These are phyloP conservation scores for Chironex yamaguchii DNA, from an alignment of 30 jellyfish, hydroid and myxozoan genomes.

Conservation along the genomic window DNA sequence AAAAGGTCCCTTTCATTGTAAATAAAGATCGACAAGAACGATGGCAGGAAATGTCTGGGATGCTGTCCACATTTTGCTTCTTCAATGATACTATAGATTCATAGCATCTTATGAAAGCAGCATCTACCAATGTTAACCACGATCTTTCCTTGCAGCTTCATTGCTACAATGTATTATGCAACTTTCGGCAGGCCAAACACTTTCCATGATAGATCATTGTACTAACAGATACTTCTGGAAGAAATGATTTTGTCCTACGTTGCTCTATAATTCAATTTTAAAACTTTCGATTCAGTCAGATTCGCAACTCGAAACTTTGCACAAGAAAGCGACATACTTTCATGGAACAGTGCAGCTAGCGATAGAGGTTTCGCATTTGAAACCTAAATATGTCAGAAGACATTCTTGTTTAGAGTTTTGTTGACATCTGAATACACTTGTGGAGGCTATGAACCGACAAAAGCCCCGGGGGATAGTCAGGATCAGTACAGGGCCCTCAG, in stretches of 20 bases:
- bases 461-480: conserved; percentile 43
- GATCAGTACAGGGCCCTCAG: too few relatives aligned
- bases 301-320: conserved; percentile 24
- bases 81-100: conserved; percentile 26
- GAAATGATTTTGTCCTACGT: background rate
- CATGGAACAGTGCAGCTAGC: conserved; percentile 26
- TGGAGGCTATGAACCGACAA: conserved; percentile 30
- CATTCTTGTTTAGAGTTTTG: conserved; percentile 17
- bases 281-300: conserved; percentile 11
- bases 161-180: conserved; percentile 35
- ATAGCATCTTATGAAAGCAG: conserved; percentile 21
- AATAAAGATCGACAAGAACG: conserved; percentile 50
- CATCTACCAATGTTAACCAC: conserved; percentile 41
- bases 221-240: conserved; percentile 11
- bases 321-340: conserved; percentile 10
- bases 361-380: conserved; percentile 32
- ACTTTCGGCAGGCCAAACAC: conserved; percentile 28
- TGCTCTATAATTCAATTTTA: background rate
- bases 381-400: background rate
- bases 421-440: conserved; percentile 22
- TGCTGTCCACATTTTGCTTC: conserved; percentile 46
- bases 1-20: conserved; percentile 35
- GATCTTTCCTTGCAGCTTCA: conserved; percentile 32
- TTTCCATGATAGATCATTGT: conserved; percentile 14
- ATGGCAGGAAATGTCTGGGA: conserved; percentile 25